Evolutionary conservation across 2,113 vertebrate genomes (phyloP).

Genomic region (Myodes glareolus): DNA sequence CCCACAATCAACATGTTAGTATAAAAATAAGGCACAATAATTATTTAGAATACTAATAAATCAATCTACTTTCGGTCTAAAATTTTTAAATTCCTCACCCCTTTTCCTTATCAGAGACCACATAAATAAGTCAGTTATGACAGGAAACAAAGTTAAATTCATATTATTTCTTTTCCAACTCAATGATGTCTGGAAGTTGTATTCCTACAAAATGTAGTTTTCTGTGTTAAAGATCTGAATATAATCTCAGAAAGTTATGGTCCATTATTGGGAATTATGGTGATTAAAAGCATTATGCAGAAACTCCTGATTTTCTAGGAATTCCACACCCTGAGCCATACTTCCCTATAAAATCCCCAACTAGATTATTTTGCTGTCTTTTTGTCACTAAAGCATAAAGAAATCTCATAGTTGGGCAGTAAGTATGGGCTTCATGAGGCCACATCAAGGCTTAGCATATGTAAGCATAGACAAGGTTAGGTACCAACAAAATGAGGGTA

Average conservation of each 20-base stretch:
- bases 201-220: neutral
- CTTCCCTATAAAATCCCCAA: neutral
- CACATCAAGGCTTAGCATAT: neutral
- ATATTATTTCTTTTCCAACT: neutral
- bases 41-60: neutral
- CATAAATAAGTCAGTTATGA: neutral
- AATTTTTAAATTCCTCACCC: neutral
- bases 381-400: slow-evolving; percentile 18
- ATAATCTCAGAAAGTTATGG: neutral
- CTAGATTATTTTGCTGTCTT: slow-evolving; percentile 1
- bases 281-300: neutral
- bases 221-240: slow-evolving; percentile 4
- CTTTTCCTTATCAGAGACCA: neutral
- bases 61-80: neutral
- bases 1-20: neutral
- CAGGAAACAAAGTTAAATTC: neutral
- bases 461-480: neutral
- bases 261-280: neutral
- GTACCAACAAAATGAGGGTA: neutral
- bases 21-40: neutral
- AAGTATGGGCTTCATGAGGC: neutral
- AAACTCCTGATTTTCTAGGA: neutral
- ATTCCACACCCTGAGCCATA: neutral
- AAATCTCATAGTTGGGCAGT: neutral
- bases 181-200: neutral